These are phyloP conservation scores for Therioaphis trifolii DNA, from an alignment of 2,888 invertebrate genomes.

Conservation along the genomic window DNA sequence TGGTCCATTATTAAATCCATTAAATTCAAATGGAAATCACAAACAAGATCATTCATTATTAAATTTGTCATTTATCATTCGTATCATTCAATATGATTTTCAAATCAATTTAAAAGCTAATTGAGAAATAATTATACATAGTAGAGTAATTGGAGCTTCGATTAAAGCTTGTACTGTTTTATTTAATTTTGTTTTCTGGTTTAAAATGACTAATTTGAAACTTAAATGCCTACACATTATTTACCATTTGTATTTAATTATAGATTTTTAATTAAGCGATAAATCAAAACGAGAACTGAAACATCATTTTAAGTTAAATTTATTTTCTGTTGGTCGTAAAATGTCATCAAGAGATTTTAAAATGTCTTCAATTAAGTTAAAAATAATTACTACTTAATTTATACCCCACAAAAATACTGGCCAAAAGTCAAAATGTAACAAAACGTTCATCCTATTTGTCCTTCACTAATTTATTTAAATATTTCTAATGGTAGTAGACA, in stretches of 20 bases:
- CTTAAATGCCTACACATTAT: no score
- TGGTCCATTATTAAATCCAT: no score
- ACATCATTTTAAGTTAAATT: neutral
- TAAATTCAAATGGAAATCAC: no score
- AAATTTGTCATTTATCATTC: no score
- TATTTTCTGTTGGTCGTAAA: neutral
- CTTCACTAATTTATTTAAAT: conserved; percentile 24
- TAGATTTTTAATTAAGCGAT: neutral
- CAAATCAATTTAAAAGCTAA: no score
- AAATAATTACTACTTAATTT: conserved; percentile 51
- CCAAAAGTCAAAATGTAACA: conserved; percentile 32
- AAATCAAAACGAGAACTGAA: conserved; percentile 10
- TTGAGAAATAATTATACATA: no score
- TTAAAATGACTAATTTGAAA: no score
- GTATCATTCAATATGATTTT: no score
- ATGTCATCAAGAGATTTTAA: neutral
- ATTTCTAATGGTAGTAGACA: neutral
- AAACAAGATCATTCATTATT: no score
- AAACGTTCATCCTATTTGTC: conserved; percentile 8
- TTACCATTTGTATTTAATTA: neutral
- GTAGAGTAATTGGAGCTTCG: no score
- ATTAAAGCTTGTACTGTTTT: no score
- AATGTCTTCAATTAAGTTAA: conserved; percentile 28
- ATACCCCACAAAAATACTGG: conserved; percentile 27
- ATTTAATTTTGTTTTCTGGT: no score